Percentiles rank a stretch among this genome's conserved stretches.
Evolutionary conservation across 2,888 invertebrate species (phyloP).

Genomic region (Cephus pygmeus): DNA sequence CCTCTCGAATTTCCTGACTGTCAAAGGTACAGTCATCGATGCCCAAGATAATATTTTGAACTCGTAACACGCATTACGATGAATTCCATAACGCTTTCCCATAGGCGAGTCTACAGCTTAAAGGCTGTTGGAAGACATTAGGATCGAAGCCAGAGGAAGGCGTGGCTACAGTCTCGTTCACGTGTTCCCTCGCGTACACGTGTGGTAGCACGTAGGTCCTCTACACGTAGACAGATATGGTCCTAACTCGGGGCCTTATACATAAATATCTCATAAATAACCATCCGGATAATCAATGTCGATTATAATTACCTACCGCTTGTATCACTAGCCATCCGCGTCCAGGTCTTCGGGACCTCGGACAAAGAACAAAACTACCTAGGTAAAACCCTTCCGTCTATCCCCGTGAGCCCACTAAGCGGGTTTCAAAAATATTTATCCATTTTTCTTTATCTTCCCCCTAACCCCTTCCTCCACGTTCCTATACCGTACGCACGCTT

Average conservation of each 20-base stretch:
- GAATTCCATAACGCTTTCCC: conserved; percentile 4
- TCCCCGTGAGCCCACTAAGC: not conserved
- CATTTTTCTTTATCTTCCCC: not conserved
- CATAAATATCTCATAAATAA: conserved; percentile 61
- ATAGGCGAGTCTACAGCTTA: not conserved
- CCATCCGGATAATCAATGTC: conserved; percentile 44
- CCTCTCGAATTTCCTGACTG: not conserved
- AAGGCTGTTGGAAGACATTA: conserved; percentile 23
- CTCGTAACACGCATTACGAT: not conserved
- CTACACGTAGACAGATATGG: conserved; percentile 21
- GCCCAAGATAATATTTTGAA: conserved; percentile 3
- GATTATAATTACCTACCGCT: conserved; percentile 47
- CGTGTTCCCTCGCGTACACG: not conserved
- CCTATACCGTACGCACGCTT: not conserved
- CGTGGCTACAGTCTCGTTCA: conserved; percentile 24
- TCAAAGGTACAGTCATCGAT: not conserved
- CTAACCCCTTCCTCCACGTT: not conserved
- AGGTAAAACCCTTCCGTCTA: not conserved
- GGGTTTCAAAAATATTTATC: not conserved
- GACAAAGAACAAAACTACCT: conserved; percentile 13
- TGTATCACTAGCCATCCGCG: conserved; percentile 17
- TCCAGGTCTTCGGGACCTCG: not conserved
- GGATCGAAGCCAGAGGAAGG: conserved; percentile 27
- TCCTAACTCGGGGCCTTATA: conserved; percentile 39
- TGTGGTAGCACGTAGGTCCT: conserved; percentile 1